Evolutionary conservation across 2,888 invertebrate species (phyloP).

Genomic region (Xiphydria camelus): DNA sequence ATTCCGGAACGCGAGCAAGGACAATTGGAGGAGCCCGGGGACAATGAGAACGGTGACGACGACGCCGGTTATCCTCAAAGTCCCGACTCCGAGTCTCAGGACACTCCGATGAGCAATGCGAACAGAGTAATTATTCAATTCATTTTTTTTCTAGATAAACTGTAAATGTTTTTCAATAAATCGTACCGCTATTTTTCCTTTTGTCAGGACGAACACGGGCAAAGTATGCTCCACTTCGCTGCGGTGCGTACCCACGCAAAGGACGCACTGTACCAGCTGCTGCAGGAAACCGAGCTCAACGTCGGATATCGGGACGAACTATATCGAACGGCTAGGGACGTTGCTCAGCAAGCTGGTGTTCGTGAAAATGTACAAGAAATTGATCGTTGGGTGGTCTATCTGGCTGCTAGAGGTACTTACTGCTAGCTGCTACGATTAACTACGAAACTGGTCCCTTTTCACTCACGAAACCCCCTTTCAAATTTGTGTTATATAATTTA

Average conservation of each 20-base stretch:
- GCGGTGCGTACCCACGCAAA: constrained; percentile 80
- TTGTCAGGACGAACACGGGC: constrained; percentile 82
- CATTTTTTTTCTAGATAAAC: too few species aligned
- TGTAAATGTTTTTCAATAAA: background rate
- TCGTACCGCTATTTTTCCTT: background rate
- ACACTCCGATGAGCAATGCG: constrained; percentile 42
- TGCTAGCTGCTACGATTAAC: constrained; percentile 67
- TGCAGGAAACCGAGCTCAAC: constrained; percentile 79
- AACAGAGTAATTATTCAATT: constrained; percentile 32
- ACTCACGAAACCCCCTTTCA: background rate
- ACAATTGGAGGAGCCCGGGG: constrained; percentile 14
- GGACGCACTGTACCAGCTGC: constrained; percentile 77
- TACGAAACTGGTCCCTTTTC: background rate
- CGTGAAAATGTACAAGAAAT: constrained; percentile 80
- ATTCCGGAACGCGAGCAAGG: constrained; percentile 32
- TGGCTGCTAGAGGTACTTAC: constrained; percentile 81
- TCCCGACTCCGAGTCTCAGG: constrained; percentile 43
- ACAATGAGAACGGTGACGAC: constrained; percentile 38
- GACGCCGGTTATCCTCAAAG: constrained; percentile 50
- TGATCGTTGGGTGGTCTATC: constrained; percentile 76
- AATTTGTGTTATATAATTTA: constrained; percentile 1
- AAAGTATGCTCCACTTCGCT: constrained; percentile 87
- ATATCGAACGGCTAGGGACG: constrained; percentile 86
- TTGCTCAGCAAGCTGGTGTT: constrained; percentile 78
- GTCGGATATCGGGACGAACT: constrained; percentile 81